Evolutionary conservation across 2,113 vertebrate genomes (phyloP), one percentile per base, ranked within the genome.

Genomic region (Barbus barbus): DNA sequence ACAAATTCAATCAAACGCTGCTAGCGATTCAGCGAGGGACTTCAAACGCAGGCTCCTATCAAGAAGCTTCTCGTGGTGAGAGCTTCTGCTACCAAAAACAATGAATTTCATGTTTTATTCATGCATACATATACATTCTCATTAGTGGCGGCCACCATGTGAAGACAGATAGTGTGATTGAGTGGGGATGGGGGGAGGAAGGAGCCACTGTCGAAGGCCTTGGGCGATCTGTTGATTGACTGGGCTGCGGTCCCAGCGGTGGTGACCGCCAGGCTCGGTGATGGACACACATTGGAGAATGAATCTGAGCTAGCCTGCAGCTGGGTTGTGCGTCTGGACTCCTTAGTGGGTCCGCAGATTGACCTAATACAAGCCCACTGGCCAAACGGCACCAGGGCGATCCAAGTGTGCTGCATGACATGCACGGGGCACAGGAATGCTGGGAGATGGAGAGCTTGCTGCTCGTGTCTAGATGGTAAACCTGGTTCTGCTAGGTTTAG

Each of bases 51-150:
- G 48, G 69, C 77, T 78, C 44, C 69, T 44, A 88, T 86, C 86
- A 87, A 86, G 84, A 89, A 82, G 26, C 85, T 85, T 78, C 86
- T 86, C 24, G 71, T 87, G 78, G 67, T 13, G 63, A 89, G 84
- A 86, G 81, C 81, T 48, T 87, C 61, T 74, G 77, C 78, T 53
- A 85, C 84, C 86, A 85, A 87, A 87, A 90, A 89, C 88, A 88
- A 86, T 80, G 83, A 78, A 83, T 84, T 85, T 86, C 88, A 91
- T 91, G 83, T 84, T 87, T 91, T 88, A 90, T 90, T 89, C 89
- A 90, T 89, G 85, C 41, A 11, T 82, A 63, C 87, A 86, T 89
- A 90, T 90, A 87, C 87, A 85, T 89, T 82, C 88, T 89, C 84
- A 91, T 91, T 91, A 90, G 89, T 76, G 67, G 60, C 44, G 38